Base-by-base conservation (phyloP, 2,113 vertebrate species). In the Carassius carassius region DNA sequence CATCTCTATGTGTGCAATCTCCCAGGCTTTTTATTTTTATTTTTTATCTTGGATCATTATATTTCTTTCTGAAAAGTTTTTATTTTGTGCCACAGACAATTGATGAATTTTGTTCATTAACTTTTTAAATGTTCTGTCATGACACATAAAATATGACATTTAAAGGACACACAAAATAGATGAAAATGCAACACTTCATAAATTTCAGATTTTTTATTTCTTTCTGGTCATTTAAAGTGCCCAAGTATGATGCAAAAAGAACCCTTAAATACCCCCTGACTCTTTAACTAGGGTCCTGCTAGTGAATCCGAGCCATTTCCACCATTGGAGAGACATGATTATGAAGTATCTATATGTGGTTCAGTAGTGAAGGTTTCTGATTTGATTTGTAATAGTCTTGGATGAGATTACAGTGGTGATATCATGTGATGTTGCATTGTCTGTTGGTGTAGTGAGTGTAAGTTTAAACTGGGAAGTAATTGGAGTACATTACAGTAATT, bases 401-500 rank as follows among this genome's bases (percentile, higher is more conserved):
- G 14, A 65, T 47, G 8, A 9, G 19, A 79, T 79, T 25, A 10
- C 58, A 62, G 77, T 79, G 37, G 16, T 1, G 21, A 63, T 41
- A 79, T 14, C 13, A 47, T 41, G 35, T 65, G 58, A 21, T 75
- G 21, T 23, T 75, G 72, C 13, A 25, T 49, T 14, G 13, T 17
- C 35, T 47, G 0, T 79, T 29, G 37, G 60, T 65, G 78, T 16
- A 32, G 78, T 11, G 37, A 65, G 76, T 79, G 60, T 70, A 35
- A 78, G 16, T 85, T 47, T n/a, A 44, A 83, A 63, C 60, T 25
- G 62, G 69, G 69, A 82, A 82, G 86, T 81, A 86, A 84, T 83
- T 87, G 81, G 54, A 62, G 84, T 65, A 65, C 77, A 78, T 90
- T 80, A 82, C 25, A 72, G 74, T 90, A 88, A 92, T 91, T 89